Conservation (phyloP, 2,113 vertebrate genomes). For the Lophura nycthemera region DNA sequence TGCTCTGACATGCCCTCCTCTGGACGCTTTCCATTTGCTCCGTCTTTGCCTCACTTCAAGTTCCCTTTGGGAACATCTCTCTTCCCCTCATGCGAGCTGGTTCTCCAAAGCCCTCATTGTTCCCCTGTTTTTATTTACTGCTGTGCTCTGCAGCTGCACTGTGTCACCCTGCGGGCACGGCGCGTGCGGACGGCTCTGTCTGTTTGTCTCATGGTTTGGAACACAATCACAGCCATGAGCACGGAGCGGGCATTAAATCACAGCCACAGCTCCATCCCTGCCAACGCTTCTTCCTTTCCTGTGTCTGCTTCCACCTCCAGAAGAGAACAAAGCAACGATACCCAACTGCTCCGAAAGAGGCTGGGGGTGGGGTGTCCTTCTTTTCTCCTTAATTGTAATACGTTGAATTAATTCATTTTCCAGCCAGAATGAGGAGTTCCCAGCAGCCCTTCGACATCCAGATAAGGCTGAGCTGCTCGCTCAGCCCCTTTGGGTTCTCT, state of each 20-base stretch:
- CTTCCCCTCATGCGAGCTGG: neutral
- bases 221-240: neutral
- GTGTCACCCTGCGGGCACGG: neutral
- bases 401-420: constrained; percentile 48
- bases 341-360: neutral
- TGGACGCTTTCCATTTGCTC: neutral
- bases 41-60: neutral
- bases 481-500: constrained; percentile 48
- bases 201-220: neutral
- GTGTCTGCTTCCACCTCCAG: neutral
- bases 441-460: constrained; percentile 53
- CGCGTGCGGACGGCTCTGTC: neutral
- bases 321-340: neutral
- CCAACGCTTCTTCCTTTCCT: neutral
- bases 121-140: neutral
- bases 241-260: neutral
- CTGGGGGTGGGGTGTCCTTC: constrained; percentile 35
- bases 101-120: neutral
- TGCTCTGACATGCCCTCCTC: neutral
- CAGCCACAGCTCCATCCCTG: neutral
- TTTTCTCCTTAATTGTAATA: constrained; percentile 49
- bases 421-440: constrained; percentile 29
- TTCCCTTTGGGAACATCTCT: constrained; percentile 13
- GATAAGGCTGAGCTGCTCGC: constrained; percentile 56
- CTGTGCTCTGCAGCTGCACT: neutral